Conservation (phyloP, 1,140 invertebrate genomes). For the Tetramorium parvispinum region DNA sequence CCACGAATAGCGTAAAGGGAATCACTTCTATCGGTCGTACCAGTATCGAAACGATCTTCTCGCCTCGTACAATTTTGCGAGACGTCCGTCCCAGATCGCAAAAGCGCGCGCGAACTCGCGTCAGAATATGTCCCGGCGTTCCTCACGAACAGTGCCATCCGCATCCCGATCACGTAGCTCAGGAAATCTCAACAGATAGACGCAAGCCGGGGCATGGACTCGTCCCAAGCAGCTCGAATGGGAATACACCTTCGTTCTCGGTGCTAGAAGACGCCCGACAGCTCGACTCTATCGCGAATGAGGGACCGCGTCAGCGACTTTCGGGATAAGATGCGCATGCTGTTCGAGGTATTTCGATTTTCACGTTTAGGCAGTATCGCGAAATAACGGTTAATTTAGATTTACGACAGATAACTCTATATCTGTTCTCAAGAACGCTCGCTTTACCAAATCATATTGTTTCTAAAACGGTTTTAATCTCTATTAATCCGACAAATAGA, state of each 20-base stretch:
- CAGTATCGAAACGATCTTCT: conserved; percentile 27
- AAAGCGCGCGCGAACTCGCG: background rate
- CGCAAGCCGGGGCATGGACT: conserved; percentile 43
- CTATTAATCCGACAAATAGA: background rate
- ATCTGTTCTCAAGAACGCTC: background rate
- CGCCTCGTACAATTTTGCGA: conserved; percentile 26
- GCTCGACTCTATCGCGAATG: conserved; percentile 61
- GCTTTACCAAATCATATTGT: background rate
- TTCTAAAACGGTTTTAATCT: background rate
- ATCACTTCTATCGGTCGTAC: conserved; percentile 43
- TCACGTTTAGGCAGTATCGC: background rate
- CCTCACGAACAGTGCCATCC: conserved; percentile 14
- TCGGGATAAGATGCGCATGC: conserved; percentile 26
- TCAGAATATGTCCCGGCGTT: conserved; percentile 57
- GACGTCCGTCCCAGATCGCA: conserved; percentile 19
- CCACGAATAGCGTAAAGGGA: background rate
- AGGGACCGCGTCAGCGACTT: conserved; percentile 63
- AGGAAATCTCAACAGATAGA: conserved; percentile 73
- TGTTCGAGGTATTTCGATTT: conserved; percentile 14
- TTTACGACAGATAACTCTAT: background rate
- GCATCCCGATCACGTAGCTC: conserved; percentile 64
- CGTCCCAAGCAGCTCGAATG: conserved; percentile 57
- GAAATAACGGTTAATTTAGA: background rate
- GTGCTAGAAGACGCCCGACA: conserved; percentile 52
- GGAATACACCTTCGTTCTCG: conserved; percentile 63